A percentile compares a stretch with the other conserved stretches of the same genome.
Conservation (phyloP, 2,113 vertebrate genomes). For the Saccopteryx bilineata region DNA sequence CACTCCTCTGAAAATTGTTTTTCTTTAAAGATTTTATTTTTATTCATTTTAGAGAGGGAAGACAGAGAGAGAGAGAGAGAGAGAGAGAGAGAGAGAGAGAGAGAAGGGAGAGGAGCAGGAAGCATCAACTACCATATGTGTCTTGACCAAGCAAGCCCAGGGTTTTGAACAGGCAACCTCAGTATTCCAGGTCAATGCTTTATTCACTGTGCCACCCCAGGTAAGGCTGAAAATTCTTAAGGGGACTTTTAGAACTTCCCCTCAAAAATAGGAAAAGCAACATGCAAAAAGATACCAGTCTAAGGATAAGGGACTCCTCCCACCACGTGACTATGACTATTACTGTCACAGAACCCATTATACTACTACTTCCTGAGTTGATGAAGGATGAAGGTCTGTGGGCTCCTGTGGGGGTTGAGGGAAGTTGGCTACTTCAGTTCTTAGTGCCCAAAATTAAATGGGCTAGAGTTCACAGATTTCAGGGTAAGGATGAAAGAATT, state of each 20-base stretch:
- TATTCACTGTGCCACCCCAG: no score
- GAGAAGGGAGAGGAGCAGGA: no score
- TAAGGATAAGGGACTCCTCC: background rate
- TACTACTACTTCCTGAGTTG: background rate
- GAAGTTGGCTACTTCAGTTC: background rate
- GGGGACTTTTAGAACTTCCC: background rate
- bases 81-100: no score
- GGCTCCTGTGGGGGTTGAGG: no score
- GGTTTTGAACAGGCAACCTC: no score
- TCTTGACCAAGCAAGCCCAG: no score
- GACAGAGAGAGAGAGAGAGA: no score
- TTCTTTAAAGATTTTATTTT: no score
- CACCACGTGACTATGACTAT: background rate
- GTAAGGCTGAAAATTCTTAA: conserved; percentile 32
- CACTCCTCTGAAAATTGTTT: conserved; percentile 34
- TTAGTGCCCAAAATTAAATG: background rate
- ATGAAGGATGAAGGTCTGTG: background rate
- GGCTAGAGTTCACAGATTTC: background rate
- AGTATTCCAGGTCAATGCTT: no score
- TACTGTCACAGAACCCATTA: background rate
- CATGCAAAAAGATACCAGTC: background rate
- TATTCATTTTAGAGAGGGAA: no score
- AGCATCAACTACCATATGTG: no score
- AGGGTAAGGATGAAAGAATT: background rate
- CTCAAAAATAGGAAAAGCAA: background rate